These are phyloP conservation scores for Dolomedes plantarius DNA, from an alignment of 2,888 invertebrate species.

Conservation along the genomic window DNA sequence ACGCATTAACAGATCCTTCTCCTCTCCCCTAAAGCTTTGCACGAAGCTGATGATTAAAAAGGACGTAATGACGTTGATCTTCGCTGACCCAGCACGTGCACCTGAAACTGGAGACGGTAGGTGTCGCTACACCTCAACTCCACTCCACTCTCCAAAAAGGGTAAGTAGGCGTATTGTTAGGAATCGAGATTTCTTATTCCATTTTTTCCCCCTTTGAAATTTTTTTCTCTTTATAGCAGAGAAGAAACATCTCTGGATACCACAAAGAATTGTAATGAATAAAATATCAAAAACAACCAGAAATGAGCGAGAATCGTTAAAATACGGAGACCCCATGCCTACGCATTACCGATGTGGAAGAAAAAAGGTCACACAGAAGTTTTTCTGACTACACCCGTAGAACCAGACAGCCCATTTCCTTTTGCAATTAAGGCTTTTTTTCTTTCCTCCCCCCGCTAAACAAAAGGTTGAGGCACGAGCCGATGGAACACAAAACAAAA, in stretches of 20 bases:
- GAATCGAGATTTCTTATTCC: conserved; percentile 29
- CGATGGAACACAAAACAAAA: conserved; percentile 45
- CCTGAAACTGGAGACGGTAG: conserved; percentile 65
- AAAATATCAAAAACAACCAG: conserved; percentile 20
- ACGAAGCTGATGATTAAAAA: conserved; percentile 43
- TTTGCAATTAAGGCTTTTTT: conserved; percentile 60
- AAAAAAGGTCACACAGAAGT: conserved; percentile 66
- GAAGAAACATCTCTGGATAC: conserved; percentile 31
- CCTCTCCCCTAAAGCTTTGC: background rate
- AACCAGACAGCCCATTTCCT: conserved; percentile 65
- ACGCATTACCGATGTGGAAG: conserved; percentile 57
- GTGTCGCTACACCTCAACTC: conserved; percentile 52
- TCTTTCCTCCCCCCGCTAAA: conserved; percentile 31
- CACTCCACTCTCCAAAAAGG: conserved; percentile 45
- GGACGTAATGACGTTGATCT: conserved; percentile 51
- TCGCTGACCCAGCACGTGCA: conserved; percentile 56
- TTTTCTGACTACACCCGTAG: conserved; percentile 63
- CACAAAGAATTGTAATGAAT: conserved; percentile 53
- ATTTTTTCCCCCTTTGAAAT: conserved; percentile 18
- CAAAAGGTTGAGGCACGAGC: conserved; percentile 60
- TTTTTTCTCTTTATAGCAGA: conserved; percentile 35
- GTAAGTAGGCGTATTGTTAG: conserved; percentile 66
- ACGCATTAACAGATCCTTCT: background rate
- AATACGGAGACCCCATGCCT: conserved; percentile 40
- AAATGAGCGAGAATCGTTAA: conserved; percentile 45